phyloP scores from a whole-genome alignment of 1,140 invertebrate genomes.

The Camponotus floridanus region DNA sequence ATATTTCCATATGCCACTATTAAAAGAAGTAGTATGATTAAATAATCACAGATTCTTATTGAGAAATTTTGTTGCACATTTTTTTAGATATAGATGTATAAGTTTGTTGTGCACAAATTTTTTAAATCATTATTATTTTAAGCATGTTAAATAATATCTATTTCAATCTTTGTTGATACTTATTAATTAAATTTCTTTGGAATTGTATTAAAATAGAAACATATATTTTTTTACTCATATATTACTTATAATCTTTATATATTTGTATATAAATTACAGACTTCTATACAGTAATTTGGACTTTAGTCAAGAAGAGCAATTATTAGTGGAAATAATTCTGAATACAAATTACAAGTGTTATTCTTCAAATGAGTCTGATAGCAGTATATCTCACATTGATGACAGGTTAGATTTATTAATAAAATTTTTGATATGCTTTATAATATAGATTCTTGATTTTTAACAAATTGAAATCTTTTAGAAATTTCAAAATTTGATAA shows the following conservation, averaged over 20 bases:
- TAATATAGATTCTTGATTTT: constrained; percentile 5
- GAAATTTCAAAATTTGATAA: too few relatives aligned
- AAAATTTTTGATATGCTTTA: neutral
- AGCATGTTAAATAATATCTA: constrained; percentile 11
- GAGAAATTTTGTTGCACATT: constrained; percentile 2
- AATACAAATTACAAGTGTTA: constrained; percentile 67
- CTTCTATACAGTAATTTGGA: constrained; percentile 82
- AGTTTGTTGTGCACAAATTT: neutral
- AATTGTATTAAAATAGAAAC: constrained; percentile 19
- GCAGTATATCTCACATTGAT: constrained; percentile 58
- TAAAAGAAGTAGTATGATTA: neutral
- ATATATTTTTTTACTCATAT: constrained; percentile 26
- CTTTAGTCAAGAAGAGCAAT: constrained; percentile 76
- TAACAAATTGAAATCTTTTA: neutral
- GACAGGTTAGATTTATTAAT: constrained; percentile 69
- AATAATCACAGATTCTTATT: neutral
- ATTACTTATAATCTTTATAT: neutral
- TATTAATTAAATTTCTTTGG: constrained; percentile 35
- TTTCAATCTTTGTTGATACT: constrained; percentile 6
- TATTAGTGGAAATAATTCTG: constrained; percentile 77
- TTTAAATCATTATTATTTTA: neutral
- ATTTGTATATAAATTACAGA: constrained; percentile 75
- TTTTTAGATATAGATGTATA: neutral
- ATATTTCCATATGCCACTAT: neutral
- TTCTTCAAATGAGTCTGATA: constrained; percentile 64